These are phyloP conservation scores for Fundulus diaphanus DNA, from an alignment of 2,797 vertebrate species.

Conservation along the genomic window DNA sequence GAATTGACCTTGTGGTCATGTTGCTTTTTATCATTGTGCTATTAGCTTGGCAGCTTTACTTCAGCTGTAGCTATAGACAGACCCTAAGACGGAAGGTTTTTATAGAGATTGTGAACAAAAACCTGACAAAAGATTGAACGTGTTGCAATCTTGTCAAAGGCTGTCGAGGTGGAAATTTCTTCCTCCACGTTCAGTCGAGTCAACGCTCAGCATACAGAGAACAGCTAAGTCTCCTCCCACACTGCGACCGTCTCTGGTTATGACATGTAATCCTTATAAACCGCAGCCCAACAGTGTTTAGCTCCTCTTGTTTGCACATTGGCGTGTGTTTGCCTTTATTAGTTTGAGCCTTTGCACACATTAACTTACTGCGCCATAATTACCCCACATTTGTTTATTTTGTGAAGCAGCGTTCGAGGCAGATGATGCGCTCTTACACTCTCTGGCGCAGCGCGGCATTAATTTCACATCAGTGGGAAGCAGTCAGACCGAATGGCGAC, in stretches of 20 bases:
- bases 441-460: conserved; percentile 16
- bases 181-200: conserved; percentile 17
- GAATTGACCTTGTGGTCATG: too few species aligned
- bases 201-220: conserved; percentile 11
- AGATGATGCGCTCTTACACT: conserved; percentile 20
- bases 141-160: not conserved
- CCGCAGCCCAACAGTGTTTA: conserved; percentile 8
- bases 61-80: too few species aligned
- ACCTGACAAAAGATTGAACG: not conserved
- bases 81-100: not conserved
- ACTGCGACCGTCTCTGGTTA: conserved; percentile 13
- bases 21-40: too few species aligned
- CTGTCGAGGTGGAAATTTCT: conserved; percentile 10
- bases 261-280: conserved; percentile 41
- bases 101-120: not conserved
- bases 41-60: too few species aligned
- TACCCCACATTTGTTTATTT: conserved; percentile 21
- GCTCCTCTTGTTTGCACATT: conserved; percentile 10
- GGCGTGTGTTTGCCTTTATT: not conserved
- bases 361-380: conserved; percentile 25
- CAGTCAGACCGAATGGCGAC: not conserved
- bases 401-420: not conserved
- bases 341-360: not conserved
- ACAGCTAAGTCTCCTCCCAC: conserved; percentile 13
- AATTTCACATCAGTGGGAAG: conserved; percentile 6